phyloP scores from a whole-genome alignment of 2,113 vertebrate species.

The Lamprotornis superbus region DNA sequence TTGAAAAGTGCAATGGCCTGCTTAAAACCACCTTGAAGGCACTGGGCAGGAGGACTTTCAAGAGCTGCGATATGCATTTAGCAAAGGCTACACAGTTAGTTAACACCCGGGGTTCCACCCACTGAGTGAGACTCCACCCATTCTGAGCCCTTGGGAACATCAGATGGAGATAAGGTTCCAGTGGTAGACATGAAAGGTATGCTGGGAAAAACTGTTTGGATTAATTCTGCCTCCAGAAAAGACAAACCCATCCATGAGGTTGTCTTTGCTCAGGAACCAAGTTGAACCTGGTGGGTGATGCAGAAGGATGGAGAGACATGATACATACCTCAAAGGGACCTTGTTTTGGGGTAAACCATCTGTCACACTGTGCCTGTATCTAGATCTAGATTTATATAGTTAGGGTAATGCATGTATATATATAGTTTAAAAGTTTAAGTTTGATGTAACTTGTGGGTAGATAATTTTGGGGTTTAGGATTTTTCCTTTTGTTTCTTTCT shows the following conservation, averaged over 20 bases:
- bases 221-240: neutral
- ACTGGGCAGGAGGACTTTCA: neutral
- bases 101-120: no score
- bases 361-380: neutral
- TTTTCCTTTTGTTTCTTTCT: neutral
- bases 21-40: neutral
- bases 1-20: neutral
- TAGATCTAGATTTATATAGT: neutral
- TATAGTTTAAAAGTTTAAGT: neutral
- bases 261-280: neutral
- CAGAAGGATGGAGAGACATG: neutral
- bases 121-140: no score
- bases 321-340: neutral
- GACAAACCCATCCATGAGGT: neutral
- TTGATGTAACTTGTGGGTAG: neutral
- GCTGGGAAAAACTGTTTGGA: neutral
- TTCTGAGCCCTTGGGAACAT: neutral
- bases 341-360: neutral
- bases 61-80: no score
- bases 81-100: no score
- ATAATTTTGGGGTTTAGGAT: neutral
- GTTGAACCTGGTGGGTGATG: neutral
- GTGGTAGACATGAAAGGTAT: neutral
- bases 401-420: neutral
- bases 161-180: neutral